Base-by-base conservation (phyloP, 1,140 invertebrate genomes). In the Solenopsis fugax region DNA sequence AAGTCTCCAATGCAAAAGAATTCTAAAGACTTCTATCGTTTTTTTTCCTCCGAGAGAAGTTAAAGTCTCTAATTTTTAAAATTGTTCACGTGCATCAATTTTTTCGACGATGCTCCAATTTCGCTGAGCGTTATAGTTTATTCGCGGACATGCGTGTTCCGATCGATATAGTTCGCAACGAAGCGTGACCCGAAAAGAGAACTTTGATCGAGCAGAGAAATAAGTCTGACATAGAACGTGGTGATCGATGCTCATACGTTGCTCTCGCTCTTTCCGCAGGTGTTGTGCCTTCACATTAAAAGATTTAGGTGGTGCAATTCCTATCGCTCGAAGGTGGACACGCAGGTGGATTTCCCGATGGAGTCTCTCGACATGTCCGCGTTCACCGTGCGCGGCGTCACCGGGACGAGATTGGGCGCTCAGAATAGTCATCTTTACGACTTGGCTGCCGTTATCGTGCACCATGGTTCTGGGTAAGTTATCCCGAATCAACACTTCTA, bases 261-360 rank as follows among this genome's bases (percentile, higher is more conserved):
- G 62, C 18, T 54, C 24, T 54, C n/a, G 80, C 80, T 84, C 60
- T 24, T 92, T 95, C 18, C 92, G 4, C 65, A 97, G 97, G 97
- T 97, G 78, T 95, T 98, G 89, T 98, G 98, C 96, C 95, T 98
- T 93, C 98, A 98, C 95, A 96, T 98, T 81, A 98, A 98, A 95
- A 95, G 98, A 93, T 98, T 98, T 95, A 96, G 98, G 87, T 98
- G 97, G 97, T 97, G 97, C 92, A 97, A 97, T 93, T 97, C 96
- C 90, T 97, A 97, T 92, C 96, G 97, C 94, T 96, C 97, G 84
- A 98, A 98, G 95, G 96, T 98, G 91, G 98, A 98, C 94, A 97
- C 97, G 67, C 96, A 96, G 93, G 97, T 98, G 88, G 96, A 97
- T 93, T 98, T 98, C 95, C 98, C 98, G 12, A 96, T 98, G 92